Conservation (phyloP, 2,797 vertebrate genomes). For the Sitta carolinensis region DNA sequence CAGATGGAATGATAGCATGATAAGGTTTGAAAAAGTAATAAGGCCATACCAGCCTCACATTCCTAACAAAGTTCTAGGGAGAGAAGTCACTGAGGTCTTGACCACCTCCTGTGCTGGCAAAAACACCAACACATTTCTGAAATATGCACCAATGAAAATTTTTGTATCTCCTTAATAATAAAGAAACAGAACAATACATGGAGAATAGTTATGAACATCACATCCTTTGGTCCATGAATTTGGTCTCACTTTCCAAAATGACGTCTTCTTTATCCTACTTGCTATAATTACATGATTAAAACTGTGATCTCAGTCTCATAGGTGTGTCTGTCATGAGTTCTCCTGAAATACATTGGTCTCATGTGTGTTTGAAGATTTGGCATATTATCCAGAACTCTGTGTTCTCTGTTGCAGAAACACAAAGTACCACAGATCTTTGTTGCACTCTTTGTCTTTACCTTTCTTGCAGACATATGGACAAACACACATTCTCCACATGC, state of each 20-base stretch:
- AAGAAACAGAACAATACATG: background rate
- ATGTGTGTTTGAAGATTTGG: background rate
- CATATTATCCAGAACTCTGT: background rate
- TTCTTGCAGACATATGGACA: background rate
- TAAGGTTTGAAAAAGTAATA: background rate
- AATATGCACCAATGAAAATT: background rate
- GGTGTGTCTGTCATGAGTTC: background rate
- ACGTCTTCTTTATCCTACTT: background rate
- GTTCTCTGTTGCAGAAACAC: background rate
- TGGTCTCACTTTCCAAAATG: background rate
- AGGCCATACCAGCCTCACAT: background rate
- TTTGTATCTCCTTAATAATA: background rate
- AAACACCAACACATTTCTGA: background rate
- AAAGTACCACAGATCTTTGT: background rate
- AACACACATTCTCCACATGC: background rate
- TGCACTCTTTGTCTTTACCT: background rate
- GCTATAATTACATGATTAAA: background rate
- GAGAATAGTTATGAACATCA: background rate
- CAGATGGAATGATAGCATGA: background rate
- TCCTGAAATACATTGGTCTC: background rate
- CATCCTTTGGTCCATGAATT: background rate
- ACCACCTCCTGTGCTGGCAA: background rate
- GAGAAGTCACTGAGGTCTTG: background rate
- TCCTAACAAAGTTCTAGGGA: background rate
- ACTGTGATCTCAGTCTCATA: conserved; percentile 1